phyloP scores from a whole-genome alignment of 2,797 vertebrate species.

The Sebastes ruberrimus region DNA sequence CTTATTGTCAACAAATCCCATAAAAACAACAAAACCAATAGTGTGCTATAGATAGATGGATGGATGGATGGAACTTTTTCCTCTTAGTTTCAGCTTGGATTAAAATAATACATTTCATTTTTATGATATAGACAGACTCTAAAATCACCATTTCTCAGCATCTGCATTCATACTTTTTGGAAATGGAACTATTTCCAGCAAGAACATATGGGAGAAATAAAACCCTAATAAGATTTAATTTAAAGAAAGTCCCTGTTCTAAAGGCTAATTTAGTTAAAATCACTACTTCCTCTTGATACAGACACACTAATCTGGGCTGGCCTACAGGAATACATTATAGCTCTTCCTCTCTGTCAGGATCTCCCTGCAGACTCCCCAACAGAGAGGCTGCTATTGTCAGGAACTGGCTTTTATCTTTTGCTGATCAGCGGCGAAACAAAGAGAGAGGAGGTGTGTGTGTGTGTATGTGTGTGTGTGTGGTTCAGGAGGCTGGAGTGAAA shows the following conservation, averaged over 20 bases:
- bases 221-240: slow-evolving; percentile 27
- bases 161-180: not conserved
- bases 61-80: too few relatives aligned
- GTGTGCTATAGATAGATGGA: not conserved
- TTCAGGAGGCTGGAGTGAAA: slow-evolving; percentile 50
- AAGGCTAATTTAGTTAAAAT: slow-evolving; percentile 54
- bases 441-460: slow-evolving; percentile 20
- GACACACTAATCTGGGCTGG: slow-evolving; percentile 40
- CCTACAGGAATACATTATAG: slow-evolving; percentile 67
- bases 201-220: not conserved
- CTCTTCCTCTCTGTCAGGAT: slow-evolving; percentile 48
- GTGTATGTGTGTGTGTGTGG: slow-evolving; percentile 32
- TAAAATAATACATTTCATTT: not conserved
- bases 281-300: slow-evolving; percentile 36
- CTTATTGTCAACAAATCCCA: not conserved
- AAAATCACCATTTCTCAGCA: not conserved
- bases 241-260: slow-evolving; percentile 6
- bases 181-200: slow-evolving; percentile 17
- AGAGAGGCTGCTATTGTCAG: slow-evolving; percentile 67
- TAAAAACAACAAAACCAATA: not conserved
- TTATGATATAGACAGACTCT: not conserved
- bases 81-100: too few relatives aligned
- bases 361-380: slow-evolving; percentile 59
- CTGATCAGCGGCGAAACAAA: slow-evolving; percentile 73
- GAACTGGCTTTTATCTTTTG: slow-evolving; percentile 76